These are phyloP conservation scores for Sinodicranocentrus sp. DNA, from an alignment of 2,888 invertebrate genomes.

Conservation along the genomic window DNA sequence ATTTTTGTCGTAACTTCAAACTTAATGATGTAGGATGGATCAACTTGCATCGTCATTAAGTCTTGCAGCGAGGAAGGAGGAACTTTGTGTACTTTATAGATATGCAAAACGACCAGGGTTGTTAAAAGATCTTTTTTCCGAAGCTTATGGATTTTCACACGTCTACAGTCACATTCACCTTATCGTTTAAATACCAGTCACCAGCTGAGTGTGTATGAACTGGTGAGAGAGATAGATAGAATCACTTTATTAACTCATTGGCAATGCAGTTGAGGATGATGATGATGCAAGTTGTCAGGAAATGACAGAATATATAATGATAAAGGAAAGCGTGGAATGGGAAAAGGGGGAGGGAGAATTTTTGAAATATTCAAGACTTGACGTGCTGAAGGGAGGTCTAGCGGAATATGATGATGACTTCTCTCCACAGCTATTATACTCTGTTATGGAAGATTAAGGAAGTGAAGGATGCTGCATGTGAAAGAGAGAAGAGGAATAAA, in stretches of 20 bases:
- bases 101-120: not conserved
- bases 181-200: not conserved
- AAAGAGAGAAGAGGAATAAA: conserved; percentile 23
- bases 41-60: not conserved
- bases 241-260: conserved; percentile 17
- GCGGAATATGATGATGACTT: not conserved
- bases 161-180: not conserved
- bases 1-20: not conserved
- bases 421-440: not conserved
- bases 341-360: conserved; percentile 19
- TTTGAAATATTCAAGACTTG: conserved; percentile 11
- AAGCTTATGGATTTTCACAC: conserved; percentile 13
- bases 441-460: conserved; percentile 41
- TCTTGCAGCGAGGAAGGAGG: not conserved
- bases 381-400: conserved; percentile 8
- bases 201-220: not conserved
- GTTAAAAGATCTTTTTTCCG: not conserved
- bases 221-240: not conserved
- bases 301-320: conserved; percentile 28
- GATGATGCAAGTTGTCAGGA: conserved; percentile 34
- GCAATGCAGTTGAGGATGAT: not conserved
- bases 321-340: conserved; percentile 10
- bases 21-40: conserved; percentile 23
- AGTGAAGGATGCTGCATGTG: conserved; percentile 15
- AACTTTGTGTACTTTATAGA: not conserved